Evolutionary conservation across 2,888 invertebrate genomes (phyloP).

Genomic region (Drosophila subsilvestris): DNA sequence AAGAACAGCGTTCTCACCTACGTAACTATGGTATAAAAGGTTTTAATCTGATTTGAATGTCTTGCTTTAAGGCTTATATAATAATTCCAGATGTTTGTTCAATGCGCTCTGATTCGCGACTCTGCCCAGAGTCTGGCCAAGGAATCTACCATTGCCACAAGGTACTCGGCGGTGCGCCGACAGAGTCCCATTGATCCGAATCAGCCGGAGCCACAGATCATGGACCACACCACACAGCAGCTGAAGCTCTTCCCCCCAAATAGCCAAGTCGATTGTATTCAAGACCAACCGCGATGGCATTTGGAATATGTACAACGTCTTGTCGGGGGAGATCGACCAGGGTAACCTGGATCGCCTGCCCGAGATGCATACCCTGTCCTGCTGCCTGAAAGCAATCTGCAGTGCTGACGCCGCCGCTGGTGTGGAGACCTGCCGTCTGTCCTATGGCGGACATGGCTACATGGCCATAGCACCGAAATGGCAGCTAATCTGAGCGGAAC

Average conservation of each 20-base stretch:
- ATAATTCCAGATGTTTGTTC: conserved; percentile 89
- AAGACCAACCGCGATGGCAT: conserved; percentile 90
- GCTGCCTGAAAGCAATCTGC: no score
- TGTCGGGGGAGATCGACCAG: conserved; percentile 91
- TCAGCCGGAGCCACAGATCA: no score
- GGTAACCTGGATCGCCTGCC: conserved; percentile 93
- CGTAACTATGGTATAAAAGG: conserved; percentile 87
- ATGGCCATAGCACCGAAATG: no score
- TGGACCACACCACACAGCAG: no score
- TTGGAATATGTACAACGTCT: conserved; percentile 94
- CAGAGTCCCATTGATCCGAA: conserved; percentile 94
- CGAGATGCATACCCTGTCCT: conserved; percentile 93
- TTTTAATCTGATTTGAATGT: neutral
- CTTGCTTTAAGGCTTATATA: neutral
- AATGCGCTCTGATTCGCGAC: conserved; percentile 93
- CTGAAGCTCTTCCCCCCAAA: no score
- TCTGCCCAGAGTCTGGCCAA: conserved; percentile 91
- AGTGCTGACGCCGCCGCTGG: no score
- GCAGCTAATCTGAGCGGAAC: conserved; percentile 94
- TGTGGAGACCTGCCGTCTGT: no score
- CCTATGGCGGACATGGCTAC: no score
- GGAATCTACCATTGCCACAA: conserved; percentile 93
- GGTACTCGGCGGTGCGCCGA: conserved; percentile 95
- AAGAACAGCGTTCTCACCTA: no score
- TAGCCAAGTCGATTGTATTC: conserved; percentile 92